Conservation (phyloP, 92 coral and sea anemone genomes). For the Umimayanthus kanabou region DNA sequence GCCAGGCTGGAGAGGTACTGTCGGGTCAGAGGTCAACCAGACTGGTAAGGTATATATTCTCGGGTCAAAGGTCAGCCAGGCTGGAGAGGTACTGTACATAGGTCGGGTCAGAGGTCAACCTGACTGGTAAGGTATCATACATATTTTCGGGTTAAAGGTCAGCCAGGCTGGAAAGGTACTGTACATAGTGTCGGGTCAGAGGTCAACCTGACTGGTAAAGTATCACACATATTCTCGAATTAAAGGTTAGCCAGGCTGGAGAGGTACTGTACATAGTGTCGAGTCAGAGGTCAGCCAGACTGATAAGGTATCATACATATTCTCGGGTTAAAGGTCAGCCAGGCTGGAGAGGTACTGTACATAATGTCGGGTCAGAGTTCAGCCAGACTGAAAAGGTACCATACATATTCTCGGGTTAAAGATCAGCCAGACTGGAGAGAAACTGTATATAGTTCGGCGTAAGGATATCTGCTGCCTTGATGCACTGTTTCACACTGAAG, state of each 20-base stretch:
- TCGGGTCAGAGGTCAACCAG: too few species aligned
- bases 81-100: too few species aligned
- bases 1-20: too few species aligned
- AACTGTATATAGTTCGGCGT: slow-evolving; percentile 75
- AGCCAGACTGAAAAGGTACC: background rate
- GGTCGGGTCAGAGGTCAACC: background rate
- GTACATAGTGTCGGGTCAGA: slow-evolving; percentile 43
- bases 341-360: slow-evolving; percentile 36
- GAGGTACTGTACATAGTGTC: slow-evolving; percentile 52
- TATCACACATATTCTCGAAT: background rate
- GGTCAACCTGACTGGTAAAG: background rate
- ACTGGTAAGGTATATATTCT: too few species aligned
- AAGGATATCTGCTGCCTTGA: slow-evolving; percentile 78
- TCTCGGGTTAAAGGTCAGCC: background rate
- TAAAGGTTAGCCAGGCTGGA: background rate
- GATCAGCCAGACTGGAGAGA: slow-evolving; percentile 40
- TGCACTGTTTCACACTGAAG: slow-evolving; percentile 80
- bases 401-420: background rate
- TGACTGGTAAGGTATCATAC: background rate
- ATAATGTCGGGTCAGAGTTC: slow-evolving; percentile 36
- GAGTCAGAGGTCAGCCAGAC: background rate
- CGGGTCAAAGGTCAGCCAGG: too few species aligned
- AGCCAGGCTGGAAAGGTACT: slow-evolving; percentile 31
- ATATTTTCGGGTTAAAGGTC: background rate
- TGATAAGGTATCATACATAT: background rate